A percentile compares a stretch with the other conserved stretches of the same genome.
Conservation (phyloP, 2,113 vertebrate genomes). For the Onychostruthus taczanowskii region DNA sequence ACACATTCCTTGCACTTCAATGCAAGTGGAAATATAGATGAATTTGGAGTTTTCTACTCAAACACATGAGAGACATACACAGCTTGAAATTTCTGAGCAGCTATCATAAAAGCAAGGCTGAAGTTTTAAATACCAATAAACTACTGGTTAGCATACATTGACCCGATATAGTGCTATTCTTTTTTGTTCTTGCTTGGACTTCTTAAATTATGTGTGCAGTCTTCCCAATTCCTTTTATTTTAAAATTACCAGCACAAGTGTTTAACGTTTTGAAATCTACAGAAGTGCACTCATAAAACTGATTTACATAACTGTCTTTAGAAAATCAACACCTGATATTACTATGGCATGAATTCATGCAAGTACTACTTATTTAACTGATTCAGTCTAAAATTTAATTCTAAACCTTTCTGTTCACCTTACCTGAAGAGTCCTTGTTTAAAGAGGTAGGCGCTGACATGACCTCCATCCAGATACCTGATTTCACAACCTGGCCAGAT, state of each 20-base stretch:
- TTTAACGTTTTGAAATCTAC: neutral
- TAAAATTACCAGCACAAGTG: neutral
- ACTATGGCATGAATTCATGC: neutral
- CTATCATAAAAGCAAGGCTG: neutral
- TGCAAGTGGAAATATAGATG: neutral
- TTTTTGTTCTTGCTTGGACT: neutral
- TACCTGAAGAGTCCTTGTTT: conserved; percentile 97
- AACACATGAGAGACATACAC: neutral
- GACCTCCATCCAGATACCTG: conserved; percentile 91
- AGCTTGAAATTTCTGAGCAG: neutral
- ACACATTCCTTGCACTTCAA: neutral
- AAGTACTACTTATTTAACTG: neutral
- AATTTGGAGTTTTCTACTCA: neutral
- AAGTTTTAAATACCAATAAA: neutral
- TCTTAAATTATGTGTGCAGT: neutral
- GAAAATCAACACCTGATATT: neutral
- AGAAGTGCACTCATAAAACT: neutral
- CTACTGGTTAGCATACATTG: neutral
- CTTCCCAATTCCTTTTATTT: neutral
- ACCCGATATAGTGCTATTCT: accelerated
- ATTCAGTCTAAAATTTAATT: neutral
- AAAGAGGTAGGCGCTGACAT: conserved; percentile 96
- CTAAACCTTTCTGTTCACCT: neutral
- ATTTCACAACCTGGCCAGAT: conserved; percentile 98
- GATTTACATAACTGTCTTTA: neutral